Percentiles rank a stretch among this genome's conserved stretches.
These are phyloP conservation scores for Adelges cooleyi DNA, from an alignment of 1,140 invertebrate species.

Conservation along the genomic window DNA sequence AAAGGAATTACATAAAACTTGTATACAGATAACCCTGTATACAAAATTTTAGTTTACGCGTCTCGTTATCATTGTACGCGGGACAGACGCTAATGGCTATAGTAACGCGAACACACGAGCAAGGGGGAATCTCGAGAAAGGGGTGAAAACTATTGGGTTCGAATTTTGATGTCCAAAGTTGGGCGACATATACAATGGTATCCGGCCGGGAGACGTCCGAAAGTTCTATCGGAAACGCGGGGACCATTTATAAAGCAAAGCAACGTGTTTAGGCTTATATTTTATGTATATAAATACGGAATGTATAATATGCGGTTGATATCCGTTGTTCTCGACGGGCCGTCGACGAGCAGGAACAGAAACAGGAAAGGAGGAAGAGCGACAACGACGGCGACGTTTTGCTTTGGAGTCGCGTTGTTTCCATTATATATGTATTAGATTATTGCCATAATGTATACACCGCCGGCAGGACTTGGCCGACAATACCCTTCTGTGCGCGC, in stretches of 20 bases:
- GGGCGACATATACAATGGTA: background rate
- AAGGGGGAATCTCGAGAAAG: no score
- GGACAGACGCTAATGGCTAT: no score
- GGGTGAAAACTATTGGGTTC: no score
- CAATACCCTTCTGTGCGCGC: no score
- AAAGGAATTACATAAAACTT: no score
- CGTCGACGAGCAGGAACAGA: slow-evolving; percentile 1
- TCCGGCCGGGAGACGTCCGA: slow-evolving; percentile 7
- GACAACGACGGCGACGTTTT: slow-evolving; percentile 1
- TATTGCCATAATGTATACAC: background rate
- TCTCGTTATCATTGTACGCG: no score
- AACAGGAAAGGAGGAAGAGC: no score
- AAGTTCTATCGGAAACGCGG: slow-evolving; percentile 19
- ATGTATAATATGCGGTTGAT: background rate
- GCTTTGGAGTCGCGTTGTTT: background rate
- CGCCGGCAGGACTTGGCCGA: no score
- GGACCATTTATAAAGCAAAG: slow-evolving; percentile 12
- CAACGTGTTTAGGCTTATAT: background rate
- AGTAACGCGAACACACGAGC: no score
- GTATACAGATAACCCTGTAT: no score
- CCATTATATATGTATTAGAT: background rate
- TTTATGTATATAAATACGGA: background rate
- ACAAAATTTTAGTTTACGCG: no score
- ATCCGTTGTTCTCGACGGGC: slow-evolving; percentile 11
- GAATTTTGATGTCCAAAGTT: slow-evolving; percentile 19